Evolutionary conservation across 2,888 invertebrate genomes (phyloP).

Genomic region (Scaptomyza tumidula): DNA sequence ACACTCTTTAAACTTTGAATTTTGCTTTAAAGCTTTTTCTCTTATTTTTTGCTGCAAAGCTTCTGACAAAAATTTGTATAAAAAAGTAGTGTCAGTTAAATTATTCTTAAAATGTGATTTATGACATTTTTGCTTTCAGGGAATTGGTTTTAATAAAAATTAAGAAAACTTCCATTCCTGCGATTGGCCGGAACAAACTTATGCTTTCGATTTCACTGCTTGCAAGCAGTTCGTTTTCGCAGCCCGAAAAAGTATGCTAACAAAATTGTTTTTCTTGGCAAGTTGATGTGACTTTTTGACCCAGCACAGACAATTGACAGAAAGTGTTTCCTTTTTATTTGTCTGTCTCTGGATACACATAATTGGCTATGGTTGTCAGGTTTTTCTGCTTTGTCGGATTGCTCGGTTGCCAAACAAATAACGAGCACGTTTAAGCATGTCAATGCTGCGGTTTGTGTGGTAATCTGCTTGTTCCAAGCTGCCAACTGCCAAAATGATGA

Average conservation of each 20-base stretch:
- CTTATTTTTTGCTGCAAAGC: slow-evolving; percentile 10
- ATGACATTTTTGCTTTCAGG: slow-evolving; percentile 29
- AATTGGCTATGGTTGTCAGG: slow-evolving; percentile 36
- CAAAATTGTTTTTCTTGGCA: slow-evolving; percentile 6
- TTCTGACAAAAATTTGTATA: slow-evolving; percentile 15
- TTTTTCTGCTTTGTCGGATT: slow-evolving; percentile 1
- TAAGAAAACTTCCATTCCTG: background rate
- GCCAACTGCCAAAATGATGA: slow-evolving; percentile 62
- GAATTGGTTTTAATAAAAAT: slow-evolving; percentile 9
- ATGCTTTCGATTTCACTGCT: background rate
- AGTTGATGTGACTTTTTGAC: slow-evolving; percentile 29
- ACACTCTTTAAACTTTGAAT: too few species aligned
- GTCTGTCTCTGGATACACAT: slow-evolving; percentile 17
- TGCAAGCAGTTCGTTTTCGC: background rate
- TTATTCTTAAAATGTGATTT: slow-evolving; percentile 27
- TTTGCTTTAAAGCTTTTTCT: too few species aligned
- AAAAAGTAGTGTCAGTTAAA: slow-evolving; percentile 29
- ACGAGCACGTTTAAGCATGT: slow-evolving; percentile 65
- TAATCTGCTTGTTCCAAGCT: slow-evolving; percentile 35
- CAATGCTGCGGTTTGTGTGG: slow-evolving; percentile 42
- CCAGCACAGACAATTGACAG: slow-evolving; percentile 18
- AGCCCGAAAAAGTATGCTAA: slow-evolving; percentile 35
- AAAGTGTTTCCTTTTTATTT: slow-evolving; percentile 1
- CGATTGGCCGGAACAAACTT: slow-evolving; percentile 5
- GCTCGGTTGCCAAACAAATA: slow-evolving; percentile 9